Percentiles rank a stretch among this genome's conserved stretches.
Conservation (phyloP, 2,797 vertebrate genomes). For the Chaetophractus vellerosus region DNA sequence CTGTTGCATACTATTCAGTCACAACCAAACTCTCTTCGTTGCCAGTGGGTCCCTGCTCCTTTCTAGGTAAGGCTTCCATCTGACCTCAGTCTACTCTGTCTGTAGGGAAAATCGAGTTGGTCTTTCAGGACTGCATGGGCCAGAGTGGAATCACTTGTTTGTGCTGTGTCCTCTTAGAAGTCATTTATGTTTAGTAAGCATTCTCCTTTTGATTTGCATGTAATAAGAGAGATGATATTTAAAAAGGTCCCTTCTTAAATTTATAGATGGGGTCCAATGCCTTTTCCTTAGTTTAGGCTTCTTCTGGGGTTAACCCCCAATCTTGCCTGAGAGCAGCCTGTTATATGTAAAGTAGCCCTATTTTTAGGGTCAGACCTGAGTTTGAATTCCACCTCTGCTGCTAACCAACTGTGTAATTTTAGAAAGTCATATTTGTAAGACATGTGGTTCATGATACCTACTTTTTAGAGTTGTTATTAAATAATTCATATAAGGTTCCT, state of each 20-base stretch:
- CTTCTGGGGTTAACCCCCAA: slow-evolving; percentile 15
- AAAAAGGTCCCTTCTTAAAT: background rate
- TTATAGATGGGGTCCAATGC: slow-evolving; percentile 5
- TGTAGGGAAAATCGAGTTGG: slow-evolving; percentile 64
- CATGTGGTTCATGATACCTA: slow-evolving; percentile 35
- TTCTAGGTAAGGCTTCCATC: slow-evolving; percentile 93
- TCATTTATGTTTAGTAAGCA: slow-evolving; percentile 26
- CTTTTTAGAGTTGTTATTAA: slow-evolving; percentile 28
- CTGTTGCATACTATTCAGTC: slow-evolving; percentile 96
- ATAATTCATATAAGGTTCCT: slow-evolving; percentile 46
- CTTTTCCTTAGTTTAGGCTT: slow-evolving; percentile 63
- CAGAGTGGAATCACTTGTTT: slow-evolving; percentile 61
- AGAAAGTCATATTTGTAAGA: slow-evolving; percentile 48
- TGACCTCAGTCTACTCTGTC: slow-evolving; percentile 40
- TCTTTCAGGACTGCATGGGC: slow-evolving; percentile 40
- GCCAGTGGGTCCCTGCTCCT: slow-evolving; percentile 93
- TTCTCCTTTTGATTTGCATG: slow-evolving; percentile 47
- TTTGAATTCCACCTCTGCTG: slow-evolving; percentile 59
- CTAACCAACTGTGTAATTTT: slow-evolving; percentile 41
- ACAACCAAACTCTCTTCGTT: slow-evolving; percentile 94
- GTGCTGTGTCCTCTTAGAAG: slow-evolving; percentile 22
- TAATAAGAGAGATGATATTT: slow-evolving; percentile 12
- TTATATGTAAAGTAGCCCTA: slow-evolving; percentile 29
- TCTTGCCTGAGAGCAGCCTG: background rate
- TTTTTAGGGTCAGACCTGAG: slow-evolving; percentile 7